Percentiles rank a stretch among this genome's conserved stretches.
phyloP scores from a whole-genome alignment of 2,888 invertebrate species.

The Tipula helvola region DNA sequence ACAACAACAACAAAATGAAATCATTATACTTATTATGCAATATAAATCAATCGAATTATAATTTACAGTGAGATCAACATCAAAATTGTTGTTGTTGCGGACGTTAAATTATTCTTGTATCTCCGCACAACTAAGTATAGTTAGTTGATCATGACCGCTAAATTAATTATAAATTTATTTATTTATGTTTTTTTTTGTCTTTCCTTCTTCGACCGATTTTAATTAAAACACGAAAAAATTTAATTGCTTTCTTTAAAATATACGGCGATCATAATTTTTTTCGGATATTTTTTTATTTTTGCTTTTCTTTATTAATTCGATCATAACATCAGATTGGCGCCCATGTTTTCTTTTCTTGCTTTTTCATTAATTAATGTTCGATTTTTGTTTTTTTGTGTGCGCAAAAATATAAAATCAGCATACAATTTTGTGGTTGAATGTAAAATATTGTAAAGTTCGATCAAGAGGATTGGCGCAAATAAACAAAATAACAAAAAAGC shows the following conservation, averaged over 20 bases:
- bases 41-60: not conserved
- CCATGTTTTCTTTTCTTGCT: not conserved
- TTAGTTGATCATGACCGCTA: not conserved
- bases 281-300: not conserved
- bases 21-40: not conserved
- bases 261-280: not conserved
- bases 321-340: not conserved
- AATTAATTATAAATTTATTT: constrained; percentile 4
- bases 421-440: not conserved
- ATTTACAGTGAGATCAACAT: not conserved
- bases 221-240: not conserved
- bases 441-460: not conserved
- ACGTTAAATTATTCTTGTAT: not conserved
- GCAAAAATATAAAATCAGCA: not conserved
- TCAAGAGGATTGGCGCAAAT: not conserved
- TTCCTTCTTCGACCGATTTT: not conserved
- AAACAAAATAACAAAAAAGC: not conserved
- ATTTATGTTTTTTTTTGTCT: not conserved
- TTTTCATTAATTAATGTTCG: not conserved
- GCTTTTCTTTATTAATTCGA: not conserved
- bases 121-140: not conserved
- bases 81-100: not conserved
- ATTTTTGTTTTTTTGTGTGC: not conserved
- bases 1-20: not conserved
- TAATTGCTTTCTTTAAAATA: not conserved